Conservation (phyloP, 2,113 vertebrate genomes). For the Dicerorhinus sumatrensis region DNA sequence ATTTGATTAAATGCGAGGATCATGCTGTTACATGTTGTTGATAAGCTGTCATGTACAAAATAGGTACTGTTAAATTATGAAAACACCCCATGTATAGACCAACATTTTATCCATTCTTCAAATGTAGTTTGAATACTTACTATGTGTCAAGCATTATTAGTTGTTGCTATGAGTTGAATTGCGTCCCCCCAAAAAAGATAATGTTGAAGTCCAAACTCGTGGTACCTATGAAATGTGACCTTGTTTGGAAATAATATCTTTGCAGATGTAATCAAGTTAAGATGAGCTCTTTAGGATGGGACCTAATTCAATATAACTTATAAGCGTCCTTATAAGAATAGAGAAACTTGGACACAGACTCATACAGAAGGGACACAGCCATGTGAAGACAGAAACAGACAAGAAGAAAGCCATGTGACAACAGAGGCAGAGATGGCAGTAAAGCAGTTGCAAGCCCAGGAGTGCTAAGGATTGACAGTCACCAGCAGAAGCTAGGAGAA, state of each 20-base stretch:
- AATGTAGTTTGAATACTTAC: neutral
- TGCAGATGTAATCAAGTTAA: neutral
- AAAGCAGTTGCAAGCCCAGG: neutral
- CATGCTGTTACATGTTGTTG: neutral
- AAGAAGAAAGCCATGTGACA: neutral
- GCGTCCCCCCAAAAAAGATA: neutral
- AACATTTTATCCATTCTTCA: neutral
- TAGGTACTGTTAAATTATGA: neutral
- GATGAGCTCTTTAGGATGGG: neutral
- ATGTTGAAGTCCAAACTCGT: neutral
- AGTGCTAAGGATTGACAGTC: neutral
- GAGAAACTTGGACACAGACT: neutral
- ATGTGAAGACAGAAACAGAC: neutral
- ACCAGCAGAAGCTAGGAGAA: neutral
- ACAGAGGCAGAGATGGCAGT: neutral
- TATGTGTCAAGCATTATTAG: neutral
- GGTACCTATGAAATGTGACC: neutral
- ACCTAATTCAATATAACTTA: neutral
- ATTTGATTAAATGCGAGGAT: neutral
- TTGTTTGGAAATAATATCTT: neutral
- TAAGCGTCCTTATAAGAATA: neutral
- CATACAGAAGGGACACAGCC: accelerated
- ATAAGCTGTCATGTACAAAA: neutral
- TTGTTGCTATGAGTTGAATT: neutral
- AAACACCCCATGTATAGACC: neutral